Evolutionary conservation across 2,888 invertebrate genomes (phyloP).

Genomic region (Helicoverpa assulta): DNA sequence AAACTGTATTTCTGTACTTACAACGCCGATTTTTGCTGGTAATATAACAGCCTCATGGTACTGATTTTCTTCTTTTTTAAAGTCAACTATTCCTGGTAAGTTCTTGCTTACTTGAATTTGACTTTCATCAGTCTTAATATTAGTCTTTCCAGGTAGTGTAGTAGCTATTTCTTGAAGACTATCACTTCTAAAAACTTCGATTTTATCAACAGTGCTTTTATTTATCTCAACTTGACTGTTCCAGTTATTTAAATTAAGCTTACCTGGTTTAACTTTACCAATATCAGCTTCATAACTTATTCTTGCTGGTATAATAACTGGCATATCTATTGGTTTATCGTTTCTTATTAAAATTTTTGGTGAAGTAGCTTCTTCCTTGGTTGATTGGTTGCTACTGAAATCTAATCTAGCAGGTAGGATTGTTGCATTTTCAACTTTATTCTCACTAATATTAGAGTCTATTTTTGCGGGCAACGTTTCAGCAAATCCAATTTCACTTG

Average conservation of each 20-base stretch:
- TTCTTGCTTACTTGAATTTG: constrained; percentile 33
- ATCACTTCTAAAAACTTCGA: constrained; percentile 30
- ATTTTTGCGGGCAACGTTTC: not conserved
- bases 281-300: constrained; percentile 44
- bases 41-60: constrained; percentile 4
- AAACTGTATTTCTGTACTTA: not conserved
- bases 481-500: not conserved
- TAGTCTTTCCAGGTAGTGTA: constrained; percentile 29
- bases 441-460: not conserved
- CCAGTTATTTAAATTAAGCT: constrained; percentile 45
- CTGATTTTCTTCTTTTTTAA: constrained; percentile 9
- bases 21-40: constrained; percentile 17
- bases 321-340: constrained; percentile 28
- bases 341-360: constrained; percentile 13
- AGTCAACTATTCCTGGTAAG: constrained; percentile 33
- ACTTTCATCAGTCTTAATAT: constrained; percentile 12
- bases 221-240: constrained; percentile 44
- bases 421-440: not conserved
- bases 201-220: constrained; percentile 33
- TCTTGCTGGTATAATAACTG: constrained; percentile 31
- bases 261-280: constrained; percentile 45
- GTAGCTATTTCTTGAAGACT: constrained; percentile 38
- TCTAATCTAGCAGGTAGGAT: constrained; percentile 14
- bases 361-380: not conserved
- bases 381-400: constrained; percentile 1